These are phyloP conservation scores for Heterochromis multidens DNA, from an alignment of 2,113 vertebrate species.

Conservation along the genomic window DNA sequence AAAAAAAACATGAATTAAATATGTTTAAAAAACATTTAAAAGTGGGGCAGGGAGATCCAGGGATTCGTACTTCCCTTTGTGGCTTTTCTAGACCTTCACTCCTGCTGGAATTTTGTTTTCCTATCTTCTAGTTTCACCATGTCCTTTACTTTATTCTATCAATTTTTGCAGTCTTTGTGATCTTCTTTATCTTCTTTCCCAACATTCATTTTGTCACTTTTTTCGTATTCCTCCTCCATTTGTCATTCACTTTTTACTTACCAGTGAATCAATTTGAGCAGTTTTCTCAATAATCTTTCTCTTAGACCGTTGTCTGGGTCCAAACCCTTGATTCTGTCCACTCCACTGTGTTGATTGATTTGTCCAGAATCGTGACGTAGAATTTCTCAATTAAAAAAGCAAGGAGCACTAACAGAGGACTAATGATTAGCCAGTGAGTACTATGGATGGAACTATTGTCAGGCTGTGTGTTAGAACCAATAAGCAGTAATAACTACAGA, in stretches of 20 bases:
- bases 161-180: not conserved
- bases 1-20: conserved; percentile 39
- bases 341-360: not conserved
- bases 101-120: not conserved
- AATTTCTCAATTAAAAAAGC: not conserved
- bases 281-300: not conserved
- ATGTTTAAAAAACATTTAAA: conserved; percentile 20
- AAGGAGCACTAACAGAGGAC: not conserved
- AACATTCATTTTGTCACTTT: no score
- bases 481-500: not conserved
- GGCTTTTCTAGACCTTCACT: not conserved
- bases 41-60: not conserved
- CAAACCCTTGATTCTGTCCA: not conserved
- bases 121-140: not conserved
- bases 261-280: not conserved
- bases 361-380: not conserved
- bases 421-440: not conserved
- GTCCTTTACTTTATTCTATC: not conserved
- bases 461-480: not conserved
- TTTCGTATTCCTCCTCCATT: no score
- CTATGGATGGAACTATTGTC: not conserved
- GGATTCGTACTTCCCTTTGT: not conserved
- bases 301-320: not conserved
- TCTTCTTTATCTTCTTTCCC: not conserved
- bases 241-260: no score